These are phyloP conservation scores for Drosophila yooni DNA, from an alignment of 2,888 invertebrate genomes.

Conservation along the genomic window DNA sequence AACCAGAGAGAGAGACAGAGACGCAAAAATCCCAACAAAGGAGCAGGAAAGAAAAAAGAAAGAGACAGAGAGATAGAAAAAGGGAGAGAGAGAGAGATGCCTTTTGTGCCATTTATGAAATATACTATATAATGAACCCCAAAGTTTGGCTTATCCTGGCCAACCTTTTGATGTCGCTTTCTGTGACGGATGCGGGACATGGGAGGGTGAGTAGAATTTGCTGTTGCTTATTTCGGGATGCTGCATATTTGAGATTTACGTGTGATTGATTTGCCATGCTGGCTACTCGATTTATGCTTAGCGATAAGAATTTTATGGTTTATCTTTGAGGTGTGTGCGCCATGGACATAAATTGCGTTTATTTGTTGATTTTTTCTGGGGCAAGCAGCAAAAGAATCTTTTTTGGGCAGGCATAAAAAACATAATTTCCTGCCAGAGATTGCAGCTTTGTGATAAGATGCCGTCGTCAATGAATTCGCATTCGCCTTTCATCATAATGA, in stretches of 20 bases:
- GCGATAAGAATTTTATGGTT: conserved; percentile 76
- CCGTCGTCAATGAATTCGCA: conserved; percentile 42
- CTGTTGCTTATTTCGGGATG: conserved; percentile 30
- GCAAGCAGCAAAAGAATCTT: conserved; percentile 27
- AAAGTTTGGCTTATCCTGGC: conserved; percentile 52
- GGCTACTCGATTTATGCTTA: conserved; percentile 69
- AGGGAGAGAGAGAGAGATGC: conserved; percentile 1
- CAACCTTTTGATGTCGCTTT: conserved; percentile 46
- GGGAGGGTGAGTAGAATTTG: not conserved
- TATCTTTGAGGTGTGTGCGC: conserved; percentile 67
- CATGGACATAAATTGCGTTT: conserved; percentile 52
- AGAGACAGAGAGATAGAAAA: not conserved
- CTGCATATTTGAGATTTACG: conserved; percentile 61
- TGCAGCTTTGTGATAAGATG: conserved; percentile 66
- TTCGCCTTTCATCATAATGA: conserved; percentile 69
- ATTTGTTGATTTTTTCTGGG: not conserved
- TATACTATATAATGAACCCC: conserved; percentile 54
- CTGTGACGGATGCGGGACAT: not conserved
- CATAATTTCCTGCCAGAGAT: conserved; percentile 82
- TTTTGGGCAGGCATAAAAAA: conserved; percentile 66
- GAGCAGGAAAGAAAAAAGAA: not conserved
- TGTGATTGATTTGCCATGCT: conserved; percentile 73
- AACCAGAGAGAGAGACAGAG: conserved; percentile 24
- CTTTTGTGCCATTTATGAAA: conserved; percentile 53
- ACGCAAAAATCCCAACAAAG: not conserved